phyloP scores from a whole-genome alignment of 2,113 vertebrate genomes.

The Microcebus ravelobensis region DNA sequence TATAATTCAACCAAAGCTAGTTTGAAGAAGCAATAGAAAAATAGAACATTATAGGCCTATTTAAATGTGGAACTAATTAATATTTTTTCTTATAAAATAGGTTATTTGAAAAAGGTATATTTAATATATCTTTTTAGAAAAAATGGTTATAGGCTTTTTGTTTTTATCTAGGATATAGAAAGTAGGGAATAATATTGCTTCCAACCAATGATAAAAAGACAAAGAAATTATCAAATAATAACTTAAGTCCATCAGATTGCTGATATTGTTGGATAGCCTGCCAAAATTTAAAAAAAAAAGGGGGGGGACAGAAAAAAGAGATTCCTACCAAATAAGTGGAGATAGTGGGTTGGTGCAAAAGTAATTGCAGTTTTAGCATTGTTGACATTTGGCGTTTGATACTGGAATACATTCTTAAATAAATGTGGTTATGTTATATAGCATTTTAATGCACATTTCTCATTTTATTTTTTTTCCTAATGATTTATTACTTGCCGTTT shows the following conservation, averaged over 20 bases:
- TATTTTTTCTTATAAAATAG: background rate
- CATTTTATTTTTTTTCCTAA: too few relatives aligned
- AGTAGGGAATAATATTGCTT: background rate
- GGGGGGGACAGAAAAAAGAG: background rate
- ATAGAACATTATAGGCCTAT: background rate
- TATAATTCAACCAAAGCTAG: background rate
- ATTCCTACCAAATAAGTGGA: too few relatives aligned
- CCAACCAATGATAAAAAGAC: background rate
- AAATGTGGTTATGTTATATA: too few relatives aligned
- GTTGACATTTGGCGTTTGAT: too few relatives aligned
- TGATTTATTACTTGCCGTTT: too few relatives aligned
- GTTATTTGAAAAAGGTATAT: background rate
- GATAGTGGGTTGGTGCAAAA: background rate
- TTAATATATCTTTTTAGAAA: background rate
- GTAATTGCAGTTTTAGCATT: too few relatives aligned
- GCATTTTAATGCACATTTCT: too few relatives aligned
- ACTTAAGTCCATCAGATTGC: background rate
- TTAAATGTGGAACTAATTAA: background rate
- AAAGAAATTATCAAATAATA: background rate
- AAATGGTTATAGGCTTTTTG: background rate
- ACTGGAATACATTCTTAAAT: too few relatives aligned
- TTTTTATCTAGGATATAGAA: background rate
- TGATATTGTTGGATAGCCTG: background rate
- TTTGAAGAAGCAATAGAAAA: background rate
- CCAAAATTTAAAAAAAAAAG: background rate